Percentiles rank a stretch among this genome's conserved stretches.
These are phyloP conservation scores for Odontesthes bonariensis DNA, from an alignment of 2,113 vertebrate species.

Conservation along the genomic window DNA sequence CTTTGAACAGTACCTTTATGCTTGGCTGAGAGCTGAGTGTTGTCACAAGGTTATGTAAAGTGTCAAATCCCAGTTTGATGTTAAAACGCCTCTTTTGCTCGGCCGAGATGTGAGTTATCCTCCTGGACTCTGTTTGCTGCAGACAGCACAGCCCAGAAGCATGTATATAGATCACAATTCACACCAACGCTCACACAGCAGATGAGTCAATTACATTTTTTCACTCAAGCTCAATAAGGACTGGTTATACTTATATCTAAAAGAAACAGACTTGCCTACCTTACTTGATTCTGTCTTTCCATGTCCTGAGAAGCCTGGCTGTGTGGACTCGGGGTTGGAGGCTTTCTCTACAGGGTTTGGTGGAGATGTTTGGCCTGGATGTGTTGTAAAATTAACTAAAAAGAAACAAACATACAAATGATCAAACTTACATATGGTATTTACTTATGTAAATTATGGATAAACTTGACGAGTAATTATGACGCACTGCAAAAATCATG, in stretches of 20 bases:
- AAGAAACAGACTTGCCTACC: constrained; percentile 72
- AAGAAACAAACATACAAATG: constrained; percentile 10
- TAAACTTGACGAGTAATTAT: no score
- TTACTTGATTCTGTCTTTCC: constrained; percentile 86
- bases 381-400: constrained; percentile 72
- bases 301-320: constrained; percentile 63
- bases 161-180: constrained; percentile 6
- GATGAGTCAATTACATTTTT: neutral
- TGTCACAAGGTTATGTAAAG: constrained; percentile 92
- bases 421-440: neutral
- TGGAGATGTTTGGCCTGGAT: constrained; percentile 73
- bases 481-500: no score
- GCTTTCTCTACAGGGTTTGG: constrained; percentile 69
- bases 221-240: neutral
- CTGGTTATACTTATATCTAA: neutral
- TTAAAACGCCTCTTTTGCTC: constrained; percentile 99
- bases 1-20: constrained; percentile 85
- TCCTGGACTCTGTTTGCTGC: constrained; percentile 87
- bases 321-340: constrained; percentile 72
- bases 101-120: constrained; percentile 95
- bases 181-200: neutral
- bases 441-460: neutral
- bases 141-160: constrained; percentile 29
- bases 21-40: constrained; percentile 92
- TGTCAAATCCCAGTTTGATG: constrained; percentile 97